phyloP scores from a whole-genome alignment of 2,797 vertebrate species.

The Pseudochromis fuscus region DNA sequence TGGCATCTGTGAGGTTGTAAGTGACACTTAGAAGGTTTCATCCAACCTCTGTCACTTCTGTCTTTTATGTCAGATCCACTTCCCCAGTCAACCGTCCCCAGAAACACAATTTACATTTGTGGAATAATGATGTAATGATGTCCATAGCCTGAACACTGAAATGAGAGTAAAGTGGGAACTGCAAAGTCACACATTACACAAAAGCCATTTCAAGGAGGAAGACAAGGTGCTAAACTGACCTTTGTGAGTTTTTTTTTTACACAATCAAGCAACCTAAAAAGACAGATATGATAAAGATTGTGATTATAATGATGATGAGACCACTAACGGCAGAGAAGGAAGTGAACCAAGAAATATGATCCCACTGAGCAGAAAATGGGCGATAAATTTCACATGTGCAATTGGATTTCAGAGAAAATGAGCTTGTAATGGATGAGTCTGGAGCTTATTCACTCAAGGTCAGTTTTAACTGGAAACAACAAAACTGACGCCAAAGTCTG shows the following conservation, averaged over 20 bases:
- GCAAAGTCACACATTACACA: slow-evolving; percentile 28
- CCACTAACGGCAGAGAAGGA: slow-evolving; percentile 14
- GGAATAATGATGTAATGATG: slow-evolving; percentile 52
- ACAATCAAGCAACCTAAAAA: slow-evolving; percentile 38
- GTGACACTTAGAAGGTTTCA: slow-evolving; percentile 17
- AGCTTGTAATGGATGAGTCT: slow-evolving; percentile 30
- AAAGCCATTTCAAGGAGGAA: slow-evolving; percentile 15
- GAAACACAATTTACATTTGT: slow-evolving; percentile 38
- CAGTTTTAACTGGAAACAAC: slow-evolving; percentile 24
- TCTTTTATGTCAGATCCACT: slow-evolving; percentile 20
- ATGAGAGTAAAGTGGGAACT: slow-evolving; percentile 38
- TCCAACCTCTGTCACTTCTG: neutral
- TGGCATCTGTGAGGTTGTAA: neutral
- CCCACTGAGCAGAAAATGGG: slow-evolving; percentile 25
- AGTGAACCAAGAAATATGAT: slow-evolving; percentile 3
- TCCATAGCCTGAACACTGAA: slow-evolving; percentile 40
- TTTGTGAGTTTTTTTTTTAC: slow-evolving; percentile 10
- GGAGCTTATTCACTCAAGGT: slow-evolving; percentile 33
- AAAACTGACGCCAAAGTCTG: slow-evolving; percentile 3
- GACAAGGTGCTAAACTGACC: slow-evolving; percentile 23
- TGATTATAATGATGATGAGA: slow-evolving; percentile 45
- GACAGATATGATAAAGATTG: slow-evolving; percentile 32
- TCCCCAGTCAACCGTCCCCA: slow-evolving; percentile 9
- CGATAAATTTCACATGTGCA: slow-evolving; percentile 24
- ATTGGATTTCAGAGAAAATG: slow-evolving; percentile 43